Evolutionary conservation across 2,797 vertebrate species (phyloP).

Genomic region (Coranthus polyacanthus): DNA sequence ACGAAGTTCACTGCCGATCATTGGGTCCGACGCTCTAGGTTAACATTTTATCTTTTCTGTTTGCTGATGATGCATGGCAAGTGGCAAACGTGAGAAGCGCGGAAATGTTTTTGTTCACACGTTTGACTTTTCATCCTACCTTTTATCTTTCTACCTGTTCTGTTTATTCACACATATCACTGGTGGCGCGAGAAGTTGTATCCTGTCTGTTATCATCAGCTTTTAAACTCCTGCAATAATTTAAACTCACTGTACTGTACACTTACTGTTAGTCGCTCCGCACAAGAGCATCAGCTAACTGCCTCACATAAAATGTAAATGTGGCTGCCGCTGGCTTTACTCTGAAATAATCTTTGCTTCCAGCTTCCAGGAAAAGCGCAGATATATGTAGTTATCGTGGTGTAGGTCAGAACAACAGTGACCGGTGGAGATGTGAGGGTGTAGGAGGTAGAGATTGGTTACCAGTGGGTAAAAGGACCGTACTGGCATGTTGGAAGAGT

Average conservation of each 20-base stretch:
- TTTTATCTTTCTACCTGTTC: too few species aligned
- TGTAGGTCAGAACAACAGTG: constrained; percentile 47
- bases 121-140: too few species aligned
- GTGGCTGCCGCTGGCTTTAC: constrained; percentile 41
- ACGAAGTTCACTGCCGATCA: too few species aligned
- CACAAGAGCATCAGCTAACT: too few species aligned
- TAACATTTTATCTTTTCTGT: too few species aligned
- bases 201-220: constrained; percentile 29
- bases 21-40: too few species aligned
- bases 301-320: constrained; percentile 61
- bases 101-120: too few species aligned
- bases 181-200: constrained; percentile 5
- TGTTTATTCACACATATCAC: too few species aligned
- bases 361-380: constrained; percentile 34
- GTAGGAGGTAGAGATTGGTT: constrained; percentile 41
- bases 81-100: too few species aligned
- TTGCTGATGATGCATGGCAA: too few species aligned
- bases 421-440: constrained; percentile 47
- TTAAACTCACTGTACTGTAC: constrained; percentile 31
- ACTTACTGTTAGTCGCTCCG: constrained; percentile 54
- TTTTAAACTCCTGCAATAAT: constrained; percentile 33
- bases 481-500: constrained; percentile 13
- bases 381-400: constrained; percentile 31
- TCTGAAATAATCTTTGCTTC: constrained; percentile 48
- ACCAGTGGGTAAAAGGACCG: constrained; percentile 33